Evolutionary conservation across 2,888 invertebrate genomes (phyloP), one percentile per base, ranked within the genome.

Genomic region (Hyalella azteca): DNA sequence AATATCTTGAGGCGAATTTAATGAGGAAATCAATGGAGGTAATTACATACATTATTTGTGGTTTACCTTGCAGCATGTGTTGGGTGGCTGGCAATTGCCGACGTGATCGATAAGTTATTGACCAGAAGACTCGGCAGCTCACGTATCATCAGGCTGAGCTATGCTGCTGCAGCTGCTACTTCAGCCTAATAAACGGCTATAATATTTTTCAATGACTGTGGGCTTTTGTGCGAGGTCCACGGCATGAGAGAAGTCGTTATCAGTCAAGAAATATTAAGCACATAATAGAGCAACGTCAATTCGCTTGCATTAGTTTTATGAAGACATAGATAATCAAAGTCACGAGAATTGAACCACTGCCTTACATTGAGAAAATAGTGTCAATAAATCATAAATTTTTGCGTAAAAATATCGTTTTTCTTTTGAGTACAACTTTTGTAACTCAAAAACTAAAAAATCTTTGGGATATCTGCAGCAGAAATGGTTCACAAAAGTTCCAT

Each of bases 21-120:
- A 66, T 66, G 36, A 36, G 36, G 66, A 66, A 66, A 66, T 66
- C 66, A 66, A 66, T 66, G 36, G 39, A 66, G 66, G 66, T 66
- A 66, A 66, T 66, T 66, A 36, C 66, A 66, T 66, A 36, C 66
- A 66, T 66, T 66, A 66, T 66, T 66, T 66, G 66, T 66, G 66
- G 66, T 36, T 66, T 66, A 66, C 19, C 66, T 36, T 19, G 29
- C 39, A 36, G 36, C 66, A 66, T 66, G 26, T 29, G 66, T 66
- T 66, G 66, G 66, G 13, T 66, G 19, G 66, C 66, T 15, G 19
- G 66, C 66, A 36, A 66, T 36, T 32, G 29, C 19, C 29, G 29
- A 66, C 29, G 36, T 9, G 66, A 66, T 66, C 66, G 36, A 66
- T 66, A 66, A 66, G 36, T 66, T 66, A 66, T 66, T 66, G 66